Conservation (phyloP, 2,113 vertebrate genomes). For the Lycaon pictus region DNA sequence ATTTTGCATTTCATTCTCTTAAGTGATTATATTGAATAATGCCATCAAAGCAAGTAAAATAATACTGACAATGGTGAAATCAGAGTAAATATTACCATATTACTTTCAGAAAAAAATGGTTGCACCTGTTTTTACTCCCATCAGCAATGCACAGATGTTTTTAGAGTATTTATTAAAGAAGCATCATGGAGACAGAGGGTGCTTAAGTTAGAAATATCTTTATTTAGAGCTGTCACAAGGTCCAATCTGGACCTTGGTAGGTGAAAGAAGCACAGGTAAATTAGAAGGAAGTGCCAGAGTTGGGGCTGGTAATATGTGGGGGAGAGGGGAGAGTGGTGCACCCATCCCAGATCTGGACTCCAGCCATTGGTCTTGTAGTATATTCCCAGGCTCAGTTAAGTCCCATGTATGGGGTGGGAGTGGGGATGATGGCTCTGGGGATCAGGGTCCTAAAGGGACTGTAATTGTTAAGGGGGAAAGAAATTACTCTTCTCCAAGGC, state of each 20-base stretch:
- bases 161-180: no score
- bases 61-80: background rate
- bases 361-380: background rate
- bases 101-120: background rate
- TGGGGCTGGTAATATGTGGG: background rate
- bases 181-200: background rate
- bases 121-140: background rate
- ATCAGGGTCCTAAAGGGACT: background rate
- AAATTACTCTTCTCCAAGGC: background rate
- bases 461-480: background rate
- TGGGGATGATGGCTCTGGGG: background rate
- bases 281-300: background rate
- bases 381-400: background rate
- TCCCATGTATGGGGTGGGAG: background rate
- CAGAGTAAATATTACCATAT: background rate
- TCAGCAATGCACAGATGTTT: accelerated
- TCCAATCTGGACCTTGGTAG: background rate
- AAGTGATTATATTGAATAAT: background rate
- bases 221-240: background rate
- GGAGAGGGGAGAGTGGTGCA: background rate
- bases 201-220: background rate
- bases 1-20: background rate
- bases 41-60: background rate
- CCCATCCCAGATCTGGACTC: background rate
- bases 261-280: background rate